Conservation (phyloP, 2,113 vertebrate genomes). For the Spizaetus ornatus region DNA sequence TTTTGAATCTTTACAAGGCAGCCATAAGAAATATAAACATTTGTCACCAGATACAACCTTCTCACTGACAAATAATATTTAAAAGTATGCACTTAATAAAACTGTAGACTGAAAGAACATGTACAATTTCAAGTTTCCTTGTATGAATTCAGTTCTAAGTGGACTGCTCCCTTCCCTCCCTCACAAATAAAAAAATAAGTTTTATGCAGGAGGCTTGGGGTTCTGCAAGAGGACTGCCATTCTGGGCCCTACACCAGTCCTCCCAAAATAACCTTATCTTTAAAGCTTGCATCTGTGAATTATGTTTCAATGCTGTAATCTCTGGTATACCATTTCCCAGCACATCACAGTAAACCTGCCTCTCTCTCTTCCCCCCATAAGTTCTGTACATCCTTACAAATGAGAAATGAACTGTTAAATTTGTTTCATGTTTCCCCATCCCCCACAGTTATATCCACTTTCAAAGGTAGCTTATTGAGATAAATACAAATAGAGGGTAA, state of each 20-base stretch:
- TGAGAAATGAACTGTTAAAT: not conserved
- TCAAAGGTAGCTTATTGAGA: not conserved
- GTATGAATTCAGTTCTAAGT: not conserved
- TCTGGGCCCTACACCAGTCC: not conserved
- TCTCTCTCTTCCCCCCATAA: not conserved
- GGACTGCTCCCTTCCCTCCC: not conserved
- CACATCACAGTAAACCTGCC: not conserved
- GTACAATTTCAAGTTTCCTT: slow-evolving; percentile 35
- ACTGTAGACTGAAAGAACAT: slow-evolving; percentile 54
- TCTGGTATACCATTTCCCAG: not conserved
- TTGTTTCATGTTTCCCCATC: not conserved
- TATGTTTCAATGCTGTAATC: not conserved
- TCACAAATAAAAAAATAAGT: slow-evolving; percentile 39
- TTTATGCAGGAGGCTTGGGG: not conserved
- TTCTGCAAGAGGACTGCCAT: slow-evolving; percentile 16
- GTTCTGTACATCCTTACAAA: not conserved
- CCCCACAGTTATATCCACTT: not conserved
- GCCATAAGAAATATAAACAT: slow-evolving; percentile 68
- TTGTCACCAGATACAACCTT: slow-evolving; percentile 58
- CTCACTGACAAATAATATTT: slow-evolving; percentile 54
- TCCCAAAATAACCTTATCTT: not conserved
- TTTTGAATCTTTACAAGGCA: slow-evolving; percentile 71
- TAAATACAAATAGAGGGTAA: not conserved
- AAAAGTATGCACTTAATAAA: slow-evolving; percentile 56
- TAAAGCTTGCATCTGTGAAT: not conserved